phyloP scores from a whole-genome alignment of 2,888 invertebrate species.

The Ctena decussata region DNA sequence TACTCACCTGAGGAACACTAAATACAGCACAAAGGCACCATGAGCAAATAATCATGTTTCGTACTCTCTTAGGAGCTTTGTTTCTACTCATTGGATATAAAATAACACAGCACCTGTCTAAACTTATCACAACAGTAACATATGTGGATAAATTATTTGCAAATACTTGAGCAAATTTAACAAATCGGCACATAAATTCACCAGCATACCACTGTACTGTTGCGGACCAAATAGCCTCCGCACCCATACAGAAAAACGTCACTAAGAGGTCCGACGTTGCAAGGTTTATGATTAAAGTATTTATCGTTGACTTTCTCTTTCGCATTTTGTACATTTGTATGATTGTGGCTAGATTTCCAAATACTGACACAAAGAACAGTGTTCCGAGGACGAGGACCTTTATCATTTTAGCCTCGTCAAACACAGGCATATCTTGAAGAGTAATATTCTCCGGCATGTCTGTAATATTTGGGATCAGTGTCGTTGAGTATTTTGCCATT shows the following conservation, averaged over 20 bases:
- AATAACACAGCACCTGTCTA: slow-evolving; percentile 93
- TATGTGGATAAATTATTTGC: slow-evolving; percentile 94
- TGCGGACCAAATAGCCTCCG: slow-evolving; percentile 94
- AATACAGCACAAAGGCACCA: slow-evolving; percentile 92
- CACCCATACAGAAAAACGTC: slow-evolving; percentile 93
- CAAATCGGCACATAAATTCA: slow-evolving; percentile 92
- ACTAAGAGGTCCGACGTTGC: slow-evolving; percentile 94
- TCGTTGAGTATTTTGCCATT: background rate
- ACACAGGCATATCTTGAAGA: slow-evolving; percentile 88
- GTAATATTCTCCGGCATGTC: background rate
- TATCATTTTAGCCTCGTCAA: slow-evolving; percentile 90
- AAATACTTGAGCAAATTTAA: slow-evolving; percentile 94
- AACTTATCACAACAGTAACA: slow-evolving; percentile 93
- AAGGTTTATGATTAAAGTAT: slow-evolving; percentile 93
- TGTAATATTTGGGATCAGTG: background rate
- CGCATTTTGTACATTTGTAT: slow-evolving; percentile 91
- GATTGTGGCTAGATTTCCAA: slow-evolving; percentile 93
- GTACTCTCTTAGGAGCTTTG: slow-evolving; percentile 90
- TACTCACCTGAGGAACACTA: slow-evolving; percentile 94
- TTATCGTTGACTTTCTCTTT: slow-evolving; percentile 87
- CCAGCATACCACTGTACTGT: slow-evolving; percentile 94
- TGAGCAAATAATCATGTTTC: slow-evolving; percentile 89
- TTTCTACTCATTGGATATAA: slow-evolving; percentile 90
- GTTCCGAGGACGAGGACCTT: slow-evolving; percentile 91
- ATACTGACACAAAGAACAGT: slow-evolving; percentile 91